Evolutionary conservation across 2,888 invertebrate species (phyloP), one percentile per base, ranked within the genome.

Genomic region (Sthenelais limicola): DNA sequence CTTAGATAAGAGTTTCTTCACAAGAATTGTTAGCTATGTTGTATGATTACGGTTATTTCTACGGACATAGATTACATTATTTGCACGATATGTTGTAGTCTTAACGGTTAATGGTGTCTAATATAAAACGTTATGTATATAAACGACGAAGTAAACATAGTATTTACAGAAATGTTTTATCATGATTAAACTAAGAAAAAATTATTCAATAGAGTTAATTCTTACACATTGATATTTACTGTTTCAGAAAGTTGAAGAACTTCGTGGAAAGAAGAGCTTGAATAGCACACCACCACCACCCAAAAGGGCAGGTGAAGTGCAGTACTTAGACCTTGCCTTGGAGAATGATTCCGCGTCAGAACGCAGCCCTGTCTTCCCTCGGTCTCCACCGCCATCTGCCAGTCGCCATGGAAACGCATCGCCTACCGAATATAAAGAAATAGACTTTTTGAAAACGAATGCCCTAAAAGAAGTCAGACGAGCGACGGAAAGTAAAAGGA

Each of bases 381-480:
- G 73, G 21, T 69, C 72, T 9, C 70, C 73, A 15, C 54, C 52
- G 18, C 33, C 26, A 12, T 47, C 68, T n/a, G 56, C 21, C 56
- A 56, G 56, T 33, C 49, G 49, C 5, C 56, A 56, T 33, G 38
- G 71, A 7, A 51, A 47, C 21, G 24, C 51, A 15, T 21, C 72
- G 3, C 74, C 77, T 2, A 78, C 76, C 26, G 94, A 94, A 9
- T 97, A 97, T 88, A 95, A 96, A 87, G 94, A 94, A 0, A 96
- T 97, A 0, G 97, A 97, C 89, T 97, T 97, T 89, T 90, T 95
- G 68, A 97, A 96, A 90, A 97, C 97, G 0, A 93, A 95, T 86
- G 97, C 96, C 5, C 94, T 97, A 84, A 95, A 94, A 88, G 92
- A 93, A 74, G 95, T 94, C 47, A 91, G 93, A 68, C 92, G 93